Base-by-base conservation (phyloP, 1,140 invertebrate genomes). In the Arctopsyche grandis region DNA sequence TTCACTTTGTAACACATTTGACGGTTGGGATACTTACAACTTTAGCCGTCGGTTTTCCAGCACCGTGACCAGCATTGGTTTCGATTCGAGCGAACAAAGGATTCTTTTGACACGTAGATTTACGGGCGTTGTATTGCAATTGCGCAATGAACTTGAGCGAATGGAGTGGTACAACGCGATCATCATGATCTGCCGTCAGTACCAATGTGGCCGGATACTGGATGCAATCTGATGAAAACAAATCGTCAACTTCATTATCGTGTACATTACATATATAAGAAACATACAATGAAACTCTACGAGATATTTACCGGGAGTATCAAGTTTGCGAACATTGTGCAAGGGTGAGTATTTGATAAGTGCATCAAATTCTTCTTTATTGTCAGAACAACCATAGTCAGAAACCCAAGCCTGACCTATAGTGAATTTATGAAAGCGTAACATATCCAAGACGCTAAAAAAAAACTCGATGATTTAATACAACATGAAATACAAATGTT, bases 401-500 rank as follows among this genome's bases (percentile, higher is more conserved):
- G 96, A 96, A 43, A 93, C 93, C 98, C 98, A 99, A 29, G 96
- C 95, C 87, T 96, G 94, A 0, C 98, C 98, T 85, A 99, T 98
- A 0, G 98, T 99, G 85, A 99, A 99, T 88, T 99, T 99, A 88
- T 99, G 97, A 88, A 97, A 99, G 52, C 97, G 91, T 58, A 99
- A 87, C 96, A 99, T 98, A 88, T 99, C 98, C 88, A 99, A 91
- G 0, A 99, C 98, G 38, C 97, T 98, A 85, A 56, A 88, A 88
- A 71, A 24, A n/a, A 38, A 71, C 44, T 46, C 7, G 16, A 71
- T 46, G n/a, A 4, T 71, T 44, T 44, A 38, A 66, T 7, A 22
- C 19, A 66, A 66, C 12, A 12, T 14, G 14, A 7, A 70, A 70
- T 38, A 70, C 69, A 70, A 70, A 70, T 26, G n/a, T n/a, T n/a